Base-by-base conservation (phyloP, 2,888 invertebrate species). In the Gortyna flavago region DNA sequence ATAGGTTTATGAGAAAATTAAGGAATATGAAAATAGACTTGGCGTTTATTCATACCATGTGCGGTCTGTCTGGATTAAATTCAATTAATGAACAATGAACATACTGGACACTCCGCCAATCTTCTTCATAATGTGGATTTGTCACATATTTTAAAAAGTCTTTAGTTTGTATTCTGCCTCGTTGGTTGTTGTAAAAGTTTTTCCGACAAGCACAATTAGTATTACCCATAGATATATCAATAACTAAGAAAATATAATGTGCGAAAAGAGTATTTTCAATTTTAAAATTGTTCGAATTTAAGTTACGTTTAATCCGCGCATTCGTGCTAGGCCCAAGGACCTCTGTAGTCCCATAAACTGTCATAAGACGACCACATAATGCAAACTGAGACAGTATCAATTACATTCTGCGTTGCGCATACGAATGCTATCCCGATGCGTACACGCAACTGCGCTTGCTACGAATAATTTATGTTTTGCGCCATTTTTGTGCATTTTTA, bases 361-460 rank as follows among this genome's bases (percentile, higher is more conserved):
- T 69, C 68, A 62, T 77, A 81, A 77, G 76, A 75, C 65, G 48
- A 80, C 61, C 77, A 75, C 73, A 81, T 76, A 87, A 79, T 83
- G 79, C 75, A 71, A 75, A 77, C 57, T 78, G 70, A 70, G 80
- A 73, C 84, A 73, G 79, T 81, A 85, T 88, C 89, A 91, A 88
- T 90, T 88, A 82, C 86, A 75, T 66, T 54, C 67, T 74, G 83
- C 75, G 84, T 74, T 68, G 61, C 64, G 91, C 88, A 89, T 91
- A 85, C 77, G 65, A 89, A 91, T 88, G 86, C 71, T 68, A 44
- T 76, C 80, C 80, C 81, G 87, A 80, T 79, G 72, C 57, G 86
- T 38, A 38, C 77, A 80, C 83, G 67, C 75, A 48, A 77, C 59
- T 54, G 72, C 68, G 65, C 83, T 77, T n/a, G 48, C 74, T 48